Evolutionary conservation across 2,888 invertebrate genomes (phyloP).

Genomic region (Hedychridium roseum): DNA sequence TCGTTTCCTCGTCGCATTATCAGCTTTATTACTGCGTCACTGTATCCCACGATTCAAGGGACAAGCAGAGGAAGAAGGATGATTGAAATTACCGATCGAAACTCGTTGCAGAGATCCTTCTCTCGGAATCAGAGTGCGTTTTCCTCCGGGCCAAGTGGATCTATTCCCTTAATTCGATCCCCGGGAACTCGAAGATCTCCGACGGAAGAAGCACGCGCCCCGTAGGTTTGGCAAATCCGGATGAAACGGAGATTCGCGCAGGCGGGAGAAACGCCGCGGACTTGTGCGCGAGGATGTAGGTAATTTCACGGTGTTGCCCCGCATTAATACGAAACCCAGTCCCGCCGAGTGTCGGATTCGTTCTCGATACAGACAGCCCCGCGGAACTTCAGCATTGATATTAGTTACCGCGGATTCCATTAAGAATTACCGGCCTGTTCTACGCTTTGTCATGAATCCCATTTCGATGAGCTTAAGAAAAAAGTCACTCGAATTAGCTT

Average conservation of each 20-base stretch:
- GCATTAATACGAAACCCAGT: constrained; percentile 45
- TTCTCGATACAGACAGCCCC: constrained; percentile 13
- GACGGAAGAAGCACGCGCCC: constrained; percentile 16
- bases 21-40: too few species aligned
- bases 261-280: constrained; percentile 16
- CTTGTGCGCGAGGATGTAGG: constrained; percentile 40
- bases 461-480: too few species aligned
- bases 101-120: constrained; percentile 31
- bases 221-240: constrained; percentile 5
- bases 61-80: constrained; percentile 28
- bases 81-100: constrained; percentile 30
- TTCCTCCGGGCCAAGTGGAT: constrained; percentile 16
- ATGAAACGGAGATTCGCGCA: too few species aligned
- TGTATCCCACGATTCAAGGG: too few species aligned
- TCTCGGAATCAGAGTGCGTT: constrained; percentile 17
- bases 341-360: constrained; percentile 14
- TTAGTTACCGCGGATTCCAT: too few species aligned
- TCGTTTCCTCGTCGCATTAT: too few species aligned
- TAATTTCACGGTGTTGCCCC: constrained; percentile 56
- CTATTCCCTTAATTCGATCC: constrained; percentile 30
- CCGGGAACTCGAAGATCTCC: constrained; percentile 19
- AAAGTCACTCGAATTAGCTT: too few species aligned
- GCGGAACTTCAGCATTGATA: too few species aligned
- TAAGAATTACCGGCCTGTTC: too few species aligned
- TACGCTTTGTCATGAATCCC: too few species aligned